These are phyloP conservation scores for Mechanitis messenoides DNA, from an alignment of 2,888 invertebrate genomes.

Conservation along the genomic window DNA sequence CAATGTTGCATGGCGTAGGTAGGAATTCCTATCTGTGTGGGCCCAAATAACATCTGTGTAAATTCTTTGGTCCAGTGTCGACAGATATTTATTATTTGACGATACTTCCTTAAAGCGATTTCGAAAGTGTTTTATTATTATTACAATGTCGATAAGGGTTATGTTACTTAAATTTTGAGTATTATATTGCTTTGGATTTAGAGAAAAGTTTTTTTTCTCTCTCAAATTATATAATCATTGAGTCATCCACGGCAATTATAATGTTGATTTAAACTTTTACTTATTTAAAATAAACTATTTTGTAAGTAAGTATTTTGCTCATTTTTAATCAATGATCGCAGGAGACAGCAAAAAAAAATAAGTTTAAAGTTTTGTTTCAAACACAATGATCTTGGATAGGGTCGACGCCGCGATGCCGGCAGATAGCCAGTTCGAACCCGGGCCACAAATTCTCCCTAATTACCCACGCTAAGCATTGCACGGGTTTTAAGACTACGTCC, in stretches of 20 bases:
- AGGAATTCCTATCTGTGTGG: slow-evolving; percentile 58
- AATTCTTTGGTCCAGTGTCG: slow-evolving; percentile 43
- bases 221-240: no score
- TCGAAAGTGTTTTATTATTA: slow-evolving; percentile 24
- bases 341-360: slow-evolving; percentile 31
- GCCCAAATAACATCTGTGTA: slow-evolving; percentile 53
- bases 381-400: slow-evolving; percentile 44
- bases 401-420: slow-evolving; percentile 57
- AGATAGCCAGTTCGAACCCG: slow-evolving; percentile 53
- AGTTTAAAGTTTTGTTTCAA: slow-evolving; percentile 44
- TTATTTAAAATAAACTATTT: no score
- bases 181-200: slow-evolving; percentile 11
- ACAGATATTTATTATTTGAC: slow-evolving; percentile 39
- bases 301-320: slow-evolving; percentile 9
- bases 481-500: slow-evolving; percentile 19
- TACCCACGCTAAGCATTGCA: slow-evolving; percentile 44
- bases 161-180: slow-evolving; percentile 8
- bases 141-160: slow-evolving; percentile 19
- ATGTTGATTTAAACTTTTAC: no score
- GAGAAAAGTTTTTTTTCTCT: no score
- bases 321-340: slow-evolving; percentile 11
- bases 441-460: slow-evolving; percentile 57
- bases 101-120: slow-evolving; percentile 36
- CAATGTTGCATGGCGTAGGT: slow-evolving; percentile 52
- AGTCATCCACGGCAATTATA: no score